Percentiles rank a stretch among this genome's conserved stretches.
Conservation (phyloP, 2,113 vertebrate species). For the Austrofundulus limnaeus region DNA sequence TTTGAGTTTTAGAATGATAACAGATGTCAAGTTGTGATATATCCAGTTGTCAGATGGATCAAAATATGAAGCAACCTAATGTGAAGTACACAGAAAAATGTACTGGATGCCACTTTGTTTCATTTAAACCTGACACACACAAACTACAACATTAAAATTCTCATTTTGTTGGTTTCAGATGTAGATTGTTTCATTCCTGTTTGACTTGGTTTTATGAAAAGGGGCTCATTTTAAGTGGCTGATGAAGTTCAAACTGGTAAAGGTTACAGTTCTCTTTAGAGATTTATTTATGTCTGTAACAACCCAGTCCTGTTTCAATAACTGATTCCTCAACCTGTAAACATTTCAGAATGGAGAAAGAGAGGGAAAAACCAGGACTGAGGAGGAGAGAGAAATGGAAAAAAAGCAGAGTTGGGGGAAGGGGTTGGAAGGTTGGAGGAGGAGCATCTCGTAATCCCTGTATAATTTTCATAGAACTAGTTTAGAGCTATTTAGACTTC, state of each 20-base stretch:
- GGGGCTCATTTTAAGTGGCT: neutral
- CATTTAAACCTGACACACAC: neutral
- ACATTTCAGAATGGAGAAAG: slow-evolving; percentile 54
- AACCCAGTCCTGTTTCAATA: slow-evolving; percentile 32
- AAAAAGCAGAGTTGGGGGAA: slow-evolving; percentile 40
- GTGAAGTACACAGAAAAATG: too few species aligned
- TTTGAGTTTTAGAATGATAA: neutral
- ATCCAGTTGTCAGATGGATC: neutral
- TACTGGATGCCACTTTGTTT: slow-evolving; percentile 11
- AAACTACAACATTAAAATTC: slow-evolving; percentile 9
- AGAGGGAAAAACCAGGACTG: slow-evolving; percentile 10
- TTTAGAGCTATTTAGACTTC: neutral
- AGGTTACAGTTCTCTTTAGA: slow-evolving; percentile 11
- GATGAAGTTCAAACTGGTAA: slow-evolving; percentile 6
- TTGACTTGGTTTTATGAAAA: neutral
- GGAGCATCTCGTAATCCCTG: slow-evolving; percentile 54
- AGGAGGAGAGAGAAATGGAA: slow-evolving; percentile 20
- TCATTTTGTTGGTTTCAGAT: slow-evolving; percentile 14
- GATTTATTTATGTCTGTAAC: slow-evolving; percentile 39
- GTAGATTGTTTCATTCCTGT: neutral
- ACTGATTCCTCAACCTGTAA: slow-evolving; percentile 65
- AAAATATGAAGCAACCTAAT: neutral
- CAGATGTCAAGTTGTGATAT: neutral
- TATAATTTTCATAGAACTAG: slow-evolving; percentile 53
- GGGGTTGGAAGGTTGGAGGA: slow-evolving; percentile 44